phyloP scores from a whole-genome alignment of 1,140 invertebrate species.

The Brachionus calyciflorus region DNA sequence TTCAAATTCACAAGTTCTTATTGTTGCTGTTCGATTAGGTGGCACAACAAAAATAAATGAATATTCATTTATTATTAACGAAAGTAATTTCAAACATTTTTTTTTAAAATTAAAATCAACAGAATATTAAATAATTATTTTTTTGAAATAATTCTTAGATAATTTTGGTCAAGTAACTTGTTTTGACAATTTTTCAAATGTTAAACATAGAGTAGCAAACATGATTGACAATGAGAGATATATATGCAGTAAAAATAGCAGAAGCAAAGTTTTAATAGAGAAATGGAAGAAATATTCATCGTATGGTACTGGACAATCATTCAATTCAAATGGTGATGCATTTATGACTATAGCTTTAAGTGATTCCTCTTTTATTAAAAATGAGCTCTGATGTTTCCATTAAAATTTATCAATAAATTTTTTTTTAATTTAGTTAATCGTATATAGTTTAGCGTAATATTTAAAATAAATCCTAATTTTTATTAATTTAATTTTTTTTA shows the following conservation, averaged over 20 bases:
- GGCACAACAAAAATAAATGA: constrained; percentile 6
- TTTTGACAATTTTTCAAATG: constrained; percentile 26
- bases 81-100: neutral
- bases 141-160: neutral
- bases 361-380: no score
- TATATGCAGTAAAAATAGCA: constrained; percentile 8
- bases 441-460: no score
- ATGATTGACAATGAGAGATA: constrained; percentile 29
- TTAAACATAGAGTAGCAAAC: constrained; percentile 1
- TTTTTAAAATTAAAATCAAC: neutral
- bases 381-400: no score
- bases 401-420: no score
- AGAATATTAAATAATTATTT: neutral
- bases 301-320: no score
- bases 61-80: constrained; percentile 8
- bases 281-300: constrained; percentile 18
- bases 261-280: neutral
- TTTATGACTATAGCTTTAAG: constrained; percentile 18
- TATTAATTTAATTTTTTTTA: no score
- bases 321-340: constrained; percentile 33
- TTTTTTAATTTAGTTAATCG: no score
- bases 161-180: constrained; percentile 27
- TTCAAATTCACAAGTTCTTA: neutral
- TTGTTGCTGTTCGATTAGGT: constrained; percentile 9
- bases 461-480: no score